Base-by-base conservation (phyloP, 2,888 invertebrate genomes). In the Agonopterix alstromeriana region DNA sequence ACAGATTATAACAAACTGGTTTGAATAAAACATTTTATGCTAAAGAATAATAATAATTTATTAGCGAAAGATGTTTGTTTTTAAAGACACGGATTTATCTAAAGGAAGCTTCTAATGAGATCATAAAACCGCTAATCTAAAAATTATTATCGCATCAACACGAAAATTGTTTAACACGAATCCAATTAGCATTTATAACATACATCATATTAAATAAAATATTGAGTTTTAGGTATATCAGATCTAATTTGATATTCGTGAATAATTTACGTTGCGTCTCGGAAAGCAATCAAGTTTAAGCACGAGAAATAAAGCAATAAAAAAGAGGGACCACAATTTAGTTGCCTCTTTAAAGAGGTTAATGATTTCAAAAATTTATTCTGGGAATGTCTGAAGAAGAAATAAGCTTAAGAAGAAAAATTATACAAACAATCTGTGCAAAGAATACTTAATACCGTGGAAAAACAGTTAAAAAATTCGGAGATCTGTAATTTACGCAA, bases 291-390 rank as follows among this genome's bases (percentile, higher is more conserved):
- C 53, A 55, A 57, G 57, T 68, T 61, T 69, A 73, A 67, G 64
- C 65, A 63, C 55, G 61, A 64, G 63, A 65, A 67, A 70, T 77
- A 70, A 73, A 74, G 70, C 70, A 60, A 76, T 77, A 74, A 77
- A 49, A n/a, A 73, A 69, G 61, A 61, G 60, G 67, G 56, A 65
- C 60, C 62, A 60, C 62, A 65, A 68, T 72, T 70, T 64, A 65
- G 60, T 54, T 52, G 60, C 57, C 54, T 53, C 54, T 60, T 58
- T 56, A 53, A 63, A 57, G 67, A 72, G 66, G 67, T 68, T 73
- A 73, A 75, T 70, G 68, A 62, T 63, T 66, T 64, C 61, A 61
- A 52, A 54, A 54, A 55, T 27, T 27, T 27, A 27, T 27, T 27
- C 27, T 27, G 27, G 27, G 27, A 27, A 27, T 27, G 27, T 27